Percentiles rank a stretch among this genome's conserved stretches.
Evolutionary conservation across 2,888 invertebrate genomes (phyloP).

Genomic region (Drosophila melanosoma): DNA sequence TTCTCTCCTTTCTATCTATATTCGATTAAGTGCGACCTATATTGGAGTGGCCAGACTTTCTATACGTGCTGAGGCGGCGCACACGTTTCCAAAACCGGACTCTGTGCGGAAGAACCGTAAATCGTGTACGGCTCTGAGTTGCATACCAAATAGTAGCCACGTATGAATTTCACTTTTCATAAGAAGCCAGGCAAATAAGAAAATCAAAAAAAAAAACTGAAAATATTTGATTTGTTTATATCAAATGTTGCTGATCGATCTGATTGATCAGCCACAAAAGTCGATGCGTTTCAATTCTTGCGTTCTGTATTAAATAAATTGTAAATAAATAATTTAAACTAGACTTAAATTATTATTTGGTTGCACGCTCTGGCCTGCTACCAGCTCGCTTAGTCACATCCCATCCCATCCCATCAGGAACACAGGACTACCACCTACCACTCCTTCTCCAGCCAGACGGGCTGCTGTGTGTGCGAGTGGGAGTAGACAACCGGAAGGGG

Average conservation of each 20-base stretch:
- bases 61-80: conserved; percentile 31
- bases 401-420: conserved; percentile 75
- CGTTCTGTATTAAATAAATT: conserved; percentile 54
- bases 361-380: conserved; percentile 72
- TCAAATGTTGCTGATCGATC: neutral
- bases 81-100: conserved; percentile 52
- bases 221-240: conserved; percentile 2
- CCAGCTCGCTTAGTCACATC: conserved; percentile 69
- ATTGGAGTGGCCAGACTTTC: conserved; percentile 55
- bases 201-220: conserved; percentile 4
- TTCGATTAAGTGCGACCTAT: conserved; percentile 59
- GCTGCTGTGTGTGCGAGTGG: conserved; percentile 83
- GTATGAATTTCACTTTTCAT: conserved; percentile 65
- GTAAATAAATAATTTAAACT: conserved; percentile 81
- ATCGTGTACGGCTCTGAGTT: conserved; percentile 42
- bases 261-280: conserved; percentile 7
- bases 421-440: conserved; percentile 67
- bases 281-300: conserved; percentile 48
- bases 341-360: conserved; percentile 82
- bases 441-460: conserved; percentile 85
- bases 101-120: conserved; percentile 69
- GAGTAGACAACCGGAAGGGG: conserved; percentile 85
- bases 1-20: conserved; percentile 17
- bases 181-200: neutral
- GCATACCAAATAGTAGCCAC: conserved; percentile 54